Evolutionary conservation across 2,113 vertebrate genomes (phyloP), one percentile per base, ranked within the genome.

Genomic region (Phaethon lepturus): DNA sequence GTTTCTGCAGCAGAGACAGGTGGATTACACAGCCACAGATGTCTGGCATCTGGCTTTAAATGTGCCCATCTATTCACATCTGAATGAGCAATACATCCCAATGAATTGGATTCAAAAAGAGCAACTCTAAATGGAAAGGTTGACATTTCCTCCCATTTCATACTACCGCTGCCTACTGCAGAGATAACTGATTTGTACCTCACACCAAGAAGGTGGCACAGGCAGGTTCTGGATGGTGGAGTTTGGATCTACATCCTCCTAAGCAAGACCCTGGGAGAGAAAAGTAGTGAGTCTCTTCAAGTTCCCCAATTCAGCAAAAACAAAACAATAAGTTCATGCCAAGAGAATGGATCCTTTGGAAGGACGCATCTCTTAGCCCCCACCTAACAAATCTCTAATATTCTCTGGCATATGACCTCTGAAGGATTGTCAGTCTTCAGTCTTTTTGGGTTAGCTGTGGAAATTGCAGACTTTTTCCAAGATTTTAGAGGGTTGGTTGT

Each of bases 11-110:
- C 69, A 76, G 62, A 62, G n/a, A 60, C 73, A 92, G 90, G 92
- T 93, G 87, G 77, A 87, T 66, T 64, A 49, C 53, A 38, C 52
- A 82, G 87, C 40, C 83, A 94, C 95, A 88, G 88, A 69, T 94
- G 83, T 66, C 86, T 86, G 88, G 59, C 75, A 91, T 92, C 91
- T 95, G 91, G 88, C 72, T 94, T 75, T 84, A 78, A 93, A 94
- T 69, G n/a, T 75, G 83, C 23, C 94, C 20, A 22, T 90, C 72
- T 91, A n/a, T 80, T 95, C 55, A 74, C 40, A 62, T 81, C 33
- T 38, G n/a, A 97, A 42, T 45, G 63, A 91, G 67, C 53, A 82
- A 71, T 71, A 71, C 63, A 86, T 83, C 71, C 71, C 42, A 40
- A 16, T n/a, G 50, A 86, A 76, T 6, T 88, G 69, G 50, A 69